Evolutionary conservation across 2,113 vertebrate genomes (phyloP).

Genomic region (Dasyurus viverrinus): DNA sequence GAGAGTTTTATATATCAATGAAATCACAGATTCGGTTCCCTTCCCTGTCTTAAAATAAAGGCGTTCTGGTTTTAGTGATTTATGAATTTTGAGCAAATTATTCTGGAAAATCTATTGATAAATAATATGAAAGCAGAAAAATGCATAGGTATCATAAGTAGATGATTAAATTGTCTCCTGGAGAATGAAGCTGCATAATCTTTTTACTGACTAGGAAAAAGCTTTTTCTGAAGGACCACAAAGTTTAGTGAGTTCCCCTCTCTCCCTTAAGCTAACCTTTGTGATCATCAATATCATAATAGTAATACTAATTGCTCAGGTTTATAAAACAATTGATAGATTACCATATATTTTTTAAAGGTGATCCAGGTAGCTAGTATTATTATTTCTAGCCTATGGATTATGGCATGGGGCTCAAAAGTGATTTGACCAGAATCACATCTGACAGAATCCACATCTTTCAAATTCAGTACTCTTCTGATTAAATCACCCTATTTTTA

Average conservation of each 20-base stretch:
- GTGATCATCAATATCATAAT: background rate
- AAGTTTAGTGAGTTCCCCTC: background rate
- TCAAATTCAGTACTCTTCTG: background rate
- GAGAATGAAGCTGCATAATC: background rate
- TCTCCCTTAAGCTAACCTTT: background rate
- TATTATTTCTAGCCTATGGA: background rate
- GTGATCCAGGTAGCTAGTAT: background rate
- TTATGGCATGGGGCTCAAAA: background rate
- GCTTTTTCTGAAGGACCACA: constrained; percentile 13
- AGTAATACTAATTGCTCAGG: background rate
- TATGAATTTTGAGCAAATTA: constrained; percentile 13
- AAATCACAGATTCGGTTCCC: background rate
- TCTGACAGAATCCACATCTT: background rate
- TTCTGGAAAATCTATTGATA: background rate
- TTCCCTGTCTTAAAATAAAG: background rate
- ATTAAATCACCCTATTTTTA: background rate
- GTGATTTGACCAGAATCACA: background rate
- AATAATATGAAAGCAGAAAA: constrained; percentile 28
- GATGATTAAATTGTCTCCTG: background rate
- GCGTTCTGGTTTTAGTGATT: background rate
- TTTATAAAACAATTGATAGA: background rate
- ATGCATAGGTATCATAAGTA: background rate
- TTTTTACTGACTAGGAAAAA: background rate
- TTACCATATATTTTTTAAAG: background rate
- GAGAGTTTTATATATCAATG: background rate